Percentiles rank a stretch among this genome's conserved stretches.
phyloP scores from a whole-genome alignment of 2,797 vertebrate species.

The Sebastes cheni region DNA sequence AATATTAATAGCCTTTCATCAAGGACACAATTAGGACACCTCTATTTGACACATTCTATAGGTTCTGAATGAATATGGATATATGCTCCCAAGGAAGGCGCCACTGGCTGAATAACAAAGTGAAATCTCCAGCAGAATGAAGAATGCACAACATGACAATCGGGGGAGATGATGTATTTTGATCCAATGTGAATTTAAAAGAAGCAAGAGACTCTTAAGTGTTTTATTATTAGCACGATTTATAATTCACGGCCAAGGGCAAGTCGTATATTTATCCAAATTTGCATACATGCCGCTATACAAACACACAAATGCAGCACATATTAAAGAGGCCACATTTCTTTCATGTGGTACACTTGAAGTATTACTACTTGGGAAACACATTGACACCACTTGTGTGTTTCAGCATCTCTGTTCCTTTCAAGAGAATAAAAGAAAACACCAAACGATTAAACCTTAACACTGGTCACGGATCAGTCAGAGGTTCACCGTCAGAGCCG shows the following conservation, averaged over 20 bases:
- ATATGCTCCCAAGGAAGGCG: conserved; percentile 76
- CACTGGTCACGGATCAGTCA: conserved; percentile 41
- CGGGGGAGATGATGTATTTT: conserved; percentile 63
- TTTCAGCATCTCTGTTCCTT: conserved; percentile 19
- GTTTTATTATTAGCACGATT: conserved; percentile 70
- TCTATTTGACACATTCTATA: conserved; percentile 85
- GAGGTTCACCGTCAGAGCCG: conserved; percentile 30
- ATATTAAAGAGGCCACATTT: conserved; percentile 31
- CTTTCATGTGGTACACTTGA: conserved; percentile 29
- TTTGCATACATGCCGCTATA: conserved; percentile 70
- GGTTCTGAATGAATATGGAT: conserved; percentile 83
- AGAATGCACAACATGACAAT: conserved; percentile 69
- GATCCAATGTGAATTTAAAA: conserved; percentile 72
- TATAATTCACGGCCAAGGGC: conserved; percentile 76
- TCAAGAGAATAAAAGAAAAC: neutral
- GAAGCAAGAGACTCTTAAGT: conserved; percentile 60
- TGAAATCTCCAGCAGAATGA: conserved; percentile 66
- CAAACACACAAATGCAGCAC: conserved; percentile 49
- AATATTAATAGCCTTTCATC: conserved; percentile 89
- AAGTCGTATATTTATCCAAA: conserved; percentile 74
- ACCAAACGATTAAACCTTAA: conserved; percentile 10
- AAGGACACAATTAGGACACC: conserved; percentile 89
- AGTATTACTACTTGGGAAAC: conserved; percentile 24
- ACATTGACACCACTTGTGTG: neutral
- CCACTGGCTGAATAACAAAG: conserved; percentile 78